These are phyloP conservation scores for Periparus ater DNA, from an alignment of 2,797 vertebrate species.

Conservation along the genomic window DNA sequence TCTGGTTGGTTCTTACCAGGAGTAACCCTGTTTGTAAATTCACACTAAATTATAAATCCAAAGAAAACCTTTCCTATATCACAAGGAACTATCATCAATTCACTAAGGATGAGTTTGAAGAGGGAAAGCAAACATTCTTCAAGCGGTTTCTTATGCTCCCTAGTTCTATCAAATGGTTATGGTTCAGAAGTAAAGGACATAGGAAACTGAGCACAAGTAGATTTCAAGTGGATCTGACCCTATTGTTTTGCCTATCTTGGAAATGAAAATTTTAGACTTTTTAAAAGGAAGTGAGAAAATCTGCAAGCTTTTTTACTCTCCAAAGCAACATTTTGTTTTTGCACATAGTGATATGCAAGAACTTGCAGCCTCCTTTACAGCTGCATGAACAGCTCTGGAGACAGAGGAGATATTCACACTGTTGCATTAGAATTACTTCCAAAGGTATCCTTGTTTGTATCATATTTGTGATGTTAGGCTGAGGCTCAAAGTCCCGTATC, in stretches of 20 bases:
- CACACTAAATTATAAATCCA: neutral
- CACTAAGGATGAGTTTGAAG: neutral
- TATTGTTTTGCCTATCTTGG: neutral
- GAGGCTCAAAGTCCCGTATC: constrained; percentile 3
- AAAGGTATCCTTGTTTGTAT: neutral
- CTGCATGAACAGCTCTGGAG: neutral
- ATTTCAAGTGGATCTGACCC: neutral
- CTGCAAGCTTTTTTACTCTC: neutral
- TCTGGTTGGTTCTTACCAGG: neutral
- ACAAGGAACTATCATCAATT: neutral
- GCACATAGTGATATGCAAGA: neutral
- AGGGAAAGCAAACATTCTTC: neutral
- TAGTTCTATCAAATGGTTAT: neutral
- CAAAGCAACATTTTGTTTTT: neutral
- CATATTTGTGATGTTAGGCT: neutral
- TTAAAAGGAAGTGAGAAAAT: neutral
- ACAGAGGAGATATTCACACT: neutral
- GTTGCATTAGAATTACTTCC: neutral
- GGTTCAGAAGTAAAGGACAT: neutral
- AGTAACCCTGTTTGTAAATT: neutral
- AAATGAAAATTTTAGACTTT: neutral
- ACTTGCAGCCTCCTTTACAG: neutral
- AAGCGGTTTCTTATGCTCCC: neutral
- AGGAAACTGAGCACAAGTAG: neutral
- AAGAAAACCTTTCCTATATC: neutral